Conservation (phyloP, 2,797 vertebrate species). For the Denticeps clupeoides region DNA sequence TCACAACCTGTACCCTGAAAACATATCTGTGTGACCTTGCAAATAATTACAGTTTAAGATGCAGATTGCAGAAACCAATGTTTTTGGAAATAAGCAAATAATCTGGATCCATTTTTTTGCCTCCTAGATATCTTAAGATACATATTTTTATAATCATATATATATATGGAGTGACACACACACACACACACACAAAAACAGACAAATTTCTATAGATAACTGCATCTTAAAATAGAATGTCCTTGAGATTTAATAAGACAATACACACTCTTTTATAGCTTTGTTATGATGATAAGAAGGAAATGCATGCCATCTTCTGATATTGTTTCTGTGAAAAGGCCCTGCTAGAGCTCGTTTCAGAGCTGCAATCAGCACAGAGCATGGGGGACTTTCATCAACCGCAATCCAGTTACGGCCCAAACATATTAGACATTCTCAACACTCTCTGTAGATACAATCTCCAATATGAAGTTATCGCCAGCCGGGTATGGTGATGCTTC, state of each 20-base stretch:
- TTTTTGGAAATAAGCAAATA: not conserved
- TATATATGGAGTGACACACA: too few species aligned
- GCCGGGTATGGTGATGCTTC: constrained; percentile 52
- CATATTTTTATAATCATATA: too few species aligned
- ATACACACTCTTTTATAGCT: too few species aligned
- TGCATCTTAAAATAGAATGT: too few species aligned
- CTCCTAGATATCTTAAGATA: not conserved
- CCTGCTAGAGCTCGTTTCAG: constrained; percentile 2
- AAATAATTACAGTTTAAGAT: not conserved
- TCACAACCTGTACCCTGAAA: not conserved
- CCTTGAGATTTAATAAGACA: too few species aligned
- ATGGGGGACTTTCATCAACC: constrained; percentile 14
- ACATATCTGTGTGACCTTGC: not conserved
- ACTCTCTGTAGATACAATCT: constrained; percentile 37
- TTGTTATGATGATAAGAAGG: too few species aligned
- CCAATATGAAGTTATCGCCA: constrained; percentile 40
- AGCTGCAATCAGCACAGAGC: not conserved
- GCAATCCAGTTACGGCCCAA: constrained; percentile 40
- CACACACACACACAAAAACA: too few species aligned
- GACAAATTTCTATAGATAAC: too few species aligned
- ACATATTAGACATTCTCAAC: constrained; percentile 48
- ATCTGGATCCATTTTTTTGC: not conserved
- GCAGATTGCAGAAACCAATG: not conserved
- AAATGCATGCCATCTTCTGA: too few species aligned
- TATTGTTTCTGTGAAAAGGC: too few species aligned